Conservation (phyloP, 2,888 invertebrate species). For the Leistus spinibarbis region DNA sequence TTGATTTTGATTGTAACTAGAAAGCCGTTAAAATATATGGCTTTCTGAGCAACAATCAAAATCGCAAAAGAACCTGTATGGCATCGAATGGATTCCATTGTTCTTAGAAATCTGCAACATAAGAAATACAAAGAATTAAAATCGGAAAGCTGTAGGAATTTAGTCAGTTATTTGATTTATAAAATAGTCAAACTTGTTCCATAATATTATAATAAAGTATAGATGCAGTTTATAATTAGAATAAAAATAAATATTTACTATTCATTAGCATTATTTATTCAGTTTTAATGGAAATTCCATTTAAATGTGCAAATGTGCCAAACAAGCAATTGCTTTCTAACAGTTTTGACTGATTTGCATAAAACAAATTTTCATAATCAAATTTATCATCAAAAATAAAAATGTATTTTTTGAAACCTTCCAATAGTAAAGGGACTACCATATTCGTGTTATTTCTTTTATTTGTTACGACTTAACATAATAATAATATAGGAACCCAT, state of each 20-base stretch:
- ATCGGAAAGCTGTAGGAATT: too few relatives aligned
- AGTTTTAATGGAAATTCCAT: neutral
- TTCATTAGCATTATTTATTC: neutral
- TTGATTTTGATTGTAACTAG: conserved; percentile 58
- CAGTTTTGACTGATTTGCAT: conserved; percentile 11
- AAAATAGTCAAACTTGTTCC: neutral
- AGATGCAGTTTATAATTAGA: neutral
- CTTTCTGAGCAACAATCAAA: conserved; percentile 64
- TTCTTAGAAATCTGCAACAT: neutral
- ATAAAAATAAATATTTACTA: neutral
- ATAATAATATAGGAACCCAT: too few relatives aligned
- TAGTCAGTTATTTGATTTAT: too few relatives aligned
- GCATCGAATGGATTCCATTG: neutral
- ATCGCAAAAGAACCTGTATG: conserved; percentile 45
- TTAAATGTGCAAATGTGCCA: neutral
- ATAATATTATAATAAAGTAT: neutral
- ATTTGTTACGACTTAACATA: too few relatives aligned
- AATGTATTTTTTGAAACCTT: too few relatives aligned
- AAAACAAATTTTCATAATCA: neutral
- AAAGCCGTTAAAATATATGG: conserved; percentile 56
- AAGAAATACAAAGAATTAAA: too few relatives aligned
- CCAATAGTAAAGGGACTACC: too few relatives aligned
- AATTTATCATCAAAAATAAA: too few relatives aligned
- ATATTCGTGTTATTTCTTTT: too few relatives aligned
- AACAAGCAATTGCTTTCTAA: conserved; percentile 20